phyloP scores from a whole-genome alignment of 2,888 invertebrate species.

The Caenorhabditis afra region DNA sequence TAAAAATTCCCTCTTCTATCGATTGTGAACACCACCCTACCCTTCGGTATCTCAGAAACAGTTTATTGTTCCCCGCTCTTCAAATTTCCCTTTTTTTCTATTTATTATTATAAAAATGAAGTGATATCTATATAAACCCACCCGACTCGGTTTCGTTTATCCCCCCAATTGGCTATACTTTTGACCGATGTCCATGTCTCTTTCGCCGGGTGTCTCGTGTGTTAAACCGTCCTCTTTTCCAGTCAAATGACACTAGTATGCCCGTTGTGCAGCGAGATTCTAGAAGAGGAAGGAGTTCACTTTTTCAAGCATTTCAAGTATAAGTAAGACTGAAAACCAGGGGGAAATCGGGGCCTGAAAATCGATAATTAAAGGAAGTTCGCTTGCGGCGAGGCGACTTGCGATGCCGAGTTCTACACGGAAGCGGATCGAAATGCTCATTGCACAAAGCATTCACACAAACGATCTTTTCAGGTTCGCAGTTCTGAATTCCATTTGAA shows the following conservation, averaged over 20 bases:
- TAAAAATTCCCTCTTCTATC: constrained; percentile 4
- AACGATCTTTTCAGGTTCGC: constrained; percentile 41
- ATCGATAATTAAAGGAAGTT: constrained; percentile 20
- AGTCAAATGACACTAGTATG: constrained; percentile 13
- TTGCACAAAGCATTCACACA: constrained; percentile 25
- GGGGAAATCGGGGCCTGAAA: background rate
- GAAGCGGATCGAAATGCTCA: constrained; percentile 35
- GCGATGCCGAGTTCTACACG: constrained; percentile 32
- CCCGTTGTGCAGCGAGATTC: constrained; percentile 28
- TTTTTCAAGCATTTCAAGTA: constrained; percentile 52
- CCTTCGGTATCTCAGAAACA: constrained; percentile 38
- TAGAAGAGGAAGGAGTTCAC: constrained; percentile 16
- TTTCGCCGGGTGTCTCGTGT: background rate
- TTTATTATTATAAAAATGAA: constrained; percentile 25
- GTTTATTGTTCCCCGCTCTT: constrained; percentile 6
- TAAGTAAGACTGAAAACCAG: constrained; percentile 17
- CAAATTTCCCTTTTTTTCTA: constrained; percentile 4
- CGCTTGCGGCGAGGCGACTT: constrained; percentile 25
- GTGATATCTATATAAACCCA: constrained; percentile 19
- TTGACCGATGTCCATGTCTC: background rate
- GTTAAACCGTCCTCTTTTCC: background rate
- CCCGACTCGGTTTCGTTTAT: background rate
- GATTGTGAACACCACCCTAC: constrained; percentile 31
- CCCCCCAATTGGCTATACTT: background rate
- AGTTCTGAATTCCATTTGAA: constrained; percentile 42